phyloP scores from a whole-genome alignment of 2,113 vertebrate genomes.

The Macrotus californicus region DNA sequence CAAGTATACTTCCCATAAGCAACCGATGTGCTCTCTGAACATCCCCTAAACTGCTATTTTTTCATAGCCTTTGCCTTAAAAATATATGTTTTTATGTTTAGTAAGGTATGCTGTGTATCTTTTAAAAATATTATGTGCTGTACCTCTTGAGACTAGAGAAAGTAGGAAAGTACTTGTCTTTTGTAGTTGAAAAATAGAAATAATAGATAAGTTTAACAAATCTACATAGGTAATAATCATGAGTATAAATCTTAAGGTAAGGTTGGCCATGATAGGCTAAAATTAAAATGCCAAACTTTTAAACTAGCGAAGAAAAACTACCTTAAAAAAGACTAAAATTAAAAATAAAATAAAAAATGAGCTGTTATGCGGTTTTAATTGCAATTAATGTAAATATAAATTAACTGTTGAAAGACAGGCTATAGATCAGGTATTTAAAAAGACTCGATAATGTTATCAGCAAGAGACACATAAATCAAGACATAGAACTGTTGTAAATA shows the following conservation, averaged over 20 bases:
- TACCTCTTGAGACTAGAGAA: background rate
- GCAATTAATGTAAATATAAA: constrained; percentile 15
- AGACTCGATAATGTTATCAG: background rate
- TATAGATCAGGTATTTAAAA: background rate
- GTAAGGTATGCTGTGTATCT: background rate
- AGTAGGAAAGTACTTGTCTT: background rate
- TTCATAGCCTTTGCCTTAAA: background rate
- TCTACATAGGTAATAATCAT: background rate
- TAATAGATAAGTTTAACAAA: background rate
- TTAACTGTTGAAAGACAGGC: background rate
- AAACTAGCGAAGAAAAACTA: background rate
- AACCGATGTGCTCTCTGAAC: background rate
- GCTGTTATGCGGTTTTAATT: background rate
- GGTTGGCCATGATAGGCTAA: background rate
- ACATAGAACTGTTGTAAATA: background rate
- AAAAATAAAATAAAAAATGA: background rate
- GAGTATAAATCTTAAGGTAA: background rate
- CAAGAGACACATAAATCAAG: background rate
- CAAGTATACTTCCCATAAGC: background rate
- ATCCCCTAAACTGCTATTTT: background rate
- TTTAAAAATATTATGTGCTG: background rate
- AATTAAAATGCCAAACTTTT: background rate
- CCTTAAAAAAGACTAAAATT: background rate
- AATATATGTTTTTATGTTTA: background rate
- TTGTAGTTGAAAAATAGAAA: background rate